These are phyloP conservation scores for Betta splendens DNA, from an alignment of 2,797 vertebrate genomes.

Conservation along the genomic window DNA sequence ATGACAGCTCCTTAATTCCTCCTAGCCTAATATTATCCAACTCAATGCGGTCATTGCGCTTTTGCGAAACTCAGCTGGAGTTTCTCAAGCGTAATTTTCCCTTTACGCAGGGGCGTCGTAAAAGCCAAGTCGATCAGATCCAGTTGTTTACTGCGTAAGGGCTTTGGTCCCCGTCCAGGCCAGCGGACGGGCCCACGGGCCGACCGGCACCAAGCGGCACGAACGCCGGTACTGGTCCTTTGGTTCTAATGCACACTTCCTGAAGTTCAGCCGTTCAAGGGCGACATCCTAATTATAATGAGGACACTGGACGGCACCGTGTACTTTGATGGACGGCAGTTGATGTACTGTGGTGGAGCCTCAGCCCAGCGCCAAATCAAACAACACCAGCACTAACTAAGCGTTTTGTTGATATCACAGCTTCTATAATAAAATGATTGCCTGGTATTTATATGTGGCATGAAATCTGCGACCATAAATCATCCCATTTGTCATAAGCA, in stretches of 20 bases:
- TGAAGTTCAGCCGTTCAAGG: conserved; percentile 71
- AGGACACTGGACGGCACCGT: conserved; percentile 22
- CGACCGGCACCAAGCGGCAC: conserved; percentile 78
- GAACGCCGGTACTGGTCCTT: conserved; percentile 77
- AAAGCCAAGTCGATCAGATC: conserved; percentile 46
- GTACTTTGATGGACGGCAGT: conserved; percentile 50
- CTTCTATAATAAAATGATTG: conserved; percentile 60
- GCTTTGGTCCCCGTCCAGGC: conserved; percentile 52
- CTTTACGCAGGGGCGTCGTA: conserved; percentile 29
- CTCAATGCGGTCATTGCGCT: conserved; percentile 44
- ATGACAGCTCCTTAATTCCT: conserved; percentile 60
- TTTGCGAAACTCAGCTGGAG: conserved; percentile 37
- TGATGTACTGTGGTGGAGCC: conserved; percentile 54
- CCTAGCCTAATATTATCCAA: conserved; percentile 52
- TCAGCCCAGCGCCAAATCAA: conserved; percentile 48
- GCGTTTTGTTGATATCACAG: conserved; percentile 56
- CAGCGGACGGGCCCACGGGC: conserved; percentile 72
- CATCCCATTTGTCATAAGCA: conserved; percentile 63
- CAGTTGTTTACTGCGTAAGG: conserved; percentile 64
- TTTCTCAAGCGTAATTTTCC: conserved; percentile 40
- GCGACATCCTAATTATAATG: conserved; percentile 46
- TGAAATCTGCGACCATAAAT: conserved; percentile 68
- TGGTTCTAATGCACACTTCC: conserved; percentile 82
- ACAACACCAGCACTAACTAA: conserved; percentile 52
- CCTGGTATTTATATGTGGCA: conserved; percentile 61